phyloP scores from a whole-genome alignment of 2,797 vertebrate genomes.

The Caiman crocodilus region DNA sequence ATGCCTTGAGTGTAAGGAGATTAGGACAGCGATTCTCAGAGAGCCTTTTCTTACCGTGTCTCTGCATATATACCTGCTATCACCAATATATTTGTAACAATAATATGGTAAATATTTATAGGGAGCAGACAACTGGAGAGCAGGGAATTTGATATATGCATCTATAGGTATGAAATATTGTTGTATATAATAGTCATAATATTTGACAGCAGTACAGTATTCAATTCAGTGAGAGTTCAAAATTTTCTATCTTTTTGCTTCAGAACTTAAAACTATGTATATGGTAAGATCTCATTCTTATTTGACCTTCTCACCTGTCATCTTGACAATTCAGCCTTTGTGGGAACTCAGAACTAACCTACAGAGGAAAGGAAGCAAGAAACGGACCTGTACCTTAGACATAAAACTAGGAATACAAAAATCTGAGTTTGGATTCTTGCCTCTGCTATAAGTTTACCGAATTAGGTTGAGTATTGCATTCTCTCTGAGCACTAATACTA shows the following conservation, averaged over 20 bases:
- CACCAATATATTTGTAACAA: background rate
- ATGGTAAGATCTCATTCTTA: background rate
- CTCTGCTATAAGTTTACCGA: background rate
- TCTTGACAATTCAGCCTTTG: background rate
- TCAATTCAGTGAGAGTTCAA: background rate
- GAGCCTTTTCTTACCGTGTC: background rate
- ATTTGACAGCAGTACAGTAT: background rate
- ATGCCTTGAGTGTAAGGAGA: background rate
- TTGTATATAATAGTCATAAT: background rate
- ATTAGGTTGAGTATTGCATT: background rate
- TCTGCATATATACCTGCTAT: background rate
- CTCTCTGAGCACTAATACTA: background rate
- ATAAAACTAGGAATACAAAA: background rate
- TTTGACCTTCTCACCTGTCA: background rate
- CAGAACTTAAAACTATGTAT: background rate
- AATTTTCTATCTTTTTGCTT: background rate
- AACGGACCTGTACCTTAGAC: background rate
- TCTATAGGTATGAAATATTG: background rate
- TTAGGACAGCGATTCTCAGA: too few relatives aligned
- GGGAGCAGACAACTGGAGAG: background rate
- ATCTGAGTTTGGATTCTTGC: background rate
- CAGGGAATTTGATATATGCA: background rate
- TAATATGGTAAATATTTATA: background rate
- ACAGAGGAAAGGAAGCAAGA: background rate
- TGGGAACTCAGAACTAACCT: background rate